phyloP scores from a whole-genome alignment of 2,888 invertebrate genomes.

The Acholoe squamosa region DNA sequence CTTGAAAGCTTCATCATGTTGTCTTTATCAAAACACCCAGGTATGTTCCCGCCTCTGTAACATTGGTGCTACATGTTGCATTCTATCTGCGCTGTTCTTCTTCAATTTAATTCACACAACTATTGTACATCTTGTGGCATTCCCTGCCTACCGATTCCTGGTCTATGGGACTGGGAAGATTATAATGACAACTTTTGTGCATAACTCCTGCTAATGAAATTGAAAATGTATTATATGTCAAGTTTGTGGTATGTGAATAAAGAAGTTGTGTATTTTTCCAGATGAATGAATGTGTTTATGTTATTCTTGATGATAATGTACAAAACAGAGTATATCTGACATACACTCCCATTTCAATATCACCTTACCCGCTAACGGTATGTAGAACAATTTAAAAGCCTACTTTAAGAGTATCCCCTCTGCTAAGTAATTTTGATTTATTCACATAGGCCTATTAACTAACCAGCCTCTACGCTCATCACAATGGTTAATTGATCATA shows the following conservation, averaged over 20 bases:
- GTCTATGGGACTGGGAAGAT: not conserved
- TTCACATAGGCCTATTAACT: too few species aligned
- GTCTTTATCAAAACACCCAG: not conserved
- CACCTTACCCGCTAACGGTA: too few species aligned
- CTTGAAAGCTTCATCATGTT: conserved; percentile 24
- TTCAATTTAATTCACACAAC: not conserved
- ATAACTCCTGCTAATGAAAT: conserved; percentile 6
- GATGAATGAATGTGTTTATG: not conserved
- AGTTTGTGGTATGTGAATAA: conserved; percentile 38
- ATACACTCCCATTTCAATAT: too few species aligned
- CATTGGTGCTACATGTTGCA: conserved; percentile 40
- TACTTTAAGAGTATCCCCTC: too few species aligned
- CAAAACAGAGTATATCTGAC: too few species aligned
- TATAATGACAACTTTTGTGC: not conserved
- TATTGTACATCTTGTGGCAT: not conserved
- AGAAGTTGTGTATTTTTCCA: conserved; percentile 41
- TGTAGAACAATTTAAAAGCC: too few species aligned
- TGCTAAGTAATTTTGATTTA: too few species aligned
- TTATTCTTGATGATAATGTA: too few species aligned
- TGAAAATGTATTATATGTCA: not conserved
- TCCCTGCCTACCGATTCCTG: not conserved
- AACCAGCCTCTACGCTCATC: too few species aligned
- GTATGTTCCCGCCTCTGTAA: conserved; percentile 11
- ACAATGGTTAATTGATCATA: too few species aligned
- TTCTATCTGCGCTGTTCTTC: not conserved